phyloP scores from a whole-genome alignment of 2,113 vertebrate genomes.

The Phrynocephalus versicolor region DNA sequence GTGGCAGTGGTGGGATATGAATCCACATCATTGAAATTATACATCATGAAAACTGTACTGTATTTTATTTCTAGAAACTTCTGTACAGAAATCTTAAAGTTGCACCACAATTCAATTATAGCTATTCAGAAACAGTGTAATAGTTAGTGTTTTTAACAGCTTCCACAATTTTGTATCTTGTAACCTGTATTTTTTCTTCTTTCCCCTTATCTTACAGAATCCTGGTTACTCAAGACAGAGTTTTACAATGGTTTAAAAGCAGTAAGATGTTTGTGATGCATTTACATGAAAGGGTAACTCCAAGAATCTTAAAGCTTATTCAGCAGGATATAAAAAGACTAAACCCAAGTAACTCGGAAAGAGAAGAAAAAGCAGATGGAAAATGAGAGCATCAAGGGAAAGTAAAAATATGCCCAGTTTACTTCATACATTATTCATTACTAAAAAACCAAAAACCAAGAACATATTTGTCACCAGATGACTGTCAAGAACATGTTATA shows the following conservation, averaged over 20 bases:
- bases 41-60: not conserved
- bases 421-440: not conserved
- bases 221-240: not conserved
- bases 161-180: not conserved
- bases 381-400: not conserved
- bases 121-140: not conserved
- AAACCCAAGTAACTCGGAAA: not conserved
- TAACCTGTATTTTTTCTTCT: not conserved
- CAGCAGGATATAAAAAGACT: not conserved
- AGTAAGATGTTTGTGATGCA: not conserved
- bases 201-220: not conserved
- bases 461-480: not conserved
- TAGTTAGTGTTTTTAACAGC: not conserved
- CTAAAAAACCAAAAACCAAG: not conserved
- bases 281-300: not conserved
- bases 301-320: not conserved
- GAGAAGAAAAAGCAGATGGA: not conserved
- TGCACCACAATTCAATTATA: not conserved
- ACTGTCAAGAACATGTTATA: not conserved
- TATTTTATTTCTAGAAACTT: not conserved
- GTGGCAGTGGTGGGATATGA: too few species aligned
- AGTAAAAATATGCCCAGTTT: not conserved
- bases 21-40: too few species aligned
- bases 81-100: slow-evolving; percentile 2
- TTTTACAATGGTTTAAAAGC: not conserved